phyloP scores from a whole-genome alignment of 2,797 vertebrate species.

The Centroberyx gerrardi region DNA sequence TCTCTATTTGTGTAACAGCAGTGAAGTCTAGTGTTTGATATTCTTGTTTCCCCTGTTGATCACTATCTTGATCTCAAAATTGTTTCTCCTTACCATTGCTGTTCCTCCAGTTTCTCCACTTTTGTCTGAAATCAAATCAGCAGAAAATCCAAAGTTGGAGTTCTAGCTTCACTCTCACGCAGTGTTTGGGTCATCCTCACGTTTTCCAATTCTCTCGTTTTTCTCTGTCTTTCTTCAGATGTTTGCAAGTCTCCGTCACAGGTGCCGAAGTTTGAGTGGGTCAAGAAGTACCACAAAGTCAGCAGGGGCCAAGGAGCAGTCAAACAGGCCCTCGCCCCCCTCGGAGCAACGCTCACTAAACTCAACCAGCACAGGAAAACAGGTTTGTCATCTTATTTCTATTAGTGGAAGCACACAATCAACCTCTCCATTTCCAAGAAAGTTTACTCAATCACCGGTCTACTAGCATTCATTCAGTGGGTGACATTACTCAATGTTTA shows the following conservation, averaged over 20 bases:
- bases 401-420: background rate
- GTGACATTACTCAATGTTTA: background rate
- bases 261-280: constrained; percentile 86
- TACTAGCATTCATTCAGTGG: background rate
- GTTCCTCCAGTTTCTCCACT: background rate
- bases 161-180: background rate
- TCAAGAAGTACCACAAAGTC: constrained; percentile 80
- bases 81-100: background rate
- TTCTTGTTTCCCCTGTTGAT: background rate
- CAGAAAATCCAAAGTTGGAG: background rate
- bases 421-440: background rate
- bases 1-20: background rate
- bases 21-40: background rate
- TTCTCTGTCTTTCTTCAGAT: constrained; percentile 67
- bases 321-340: constrained; percentile 61
- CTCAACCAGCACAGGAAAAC: constrained; percentile 74
- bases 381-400: constrained; percentile 70
- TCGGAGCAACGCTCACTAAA: constrained; percentile 51
- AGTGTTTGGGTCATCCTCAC: background rate
- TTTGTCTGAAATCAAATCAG: background rate
- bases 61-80: background rate
- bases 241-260: constrained; percentile 80
- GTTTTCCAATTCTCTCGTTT: background rate
- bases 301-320: constrained; percentile 51
- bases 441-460: background rate